These are phyloP conservation scores for Endotricha flammealis DNA, from an alignment of 2,888 invertebrate species.

Conservation along the genomic window DNA sequence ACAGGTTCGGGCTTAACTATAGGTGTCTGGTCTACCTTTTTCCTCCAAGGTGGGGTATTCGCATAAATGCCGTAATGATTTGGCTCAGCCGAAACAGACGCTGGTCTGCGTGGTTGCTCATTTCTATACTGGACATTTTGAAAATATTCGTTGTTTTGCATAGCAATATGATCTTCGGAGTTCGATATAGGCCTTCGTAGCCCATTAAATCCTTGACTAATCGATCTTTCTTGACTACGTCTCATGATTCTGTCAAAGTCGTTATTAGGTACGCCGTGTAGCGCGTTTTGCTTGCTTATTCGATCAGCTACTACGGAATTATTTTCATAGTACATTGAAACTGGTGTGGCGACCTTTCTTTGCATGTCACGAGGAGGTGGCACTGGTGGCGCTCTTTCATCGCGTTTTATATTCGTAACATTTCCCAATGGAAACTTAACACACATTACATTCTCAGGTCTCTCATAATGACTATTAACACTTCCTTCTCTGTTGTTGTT, in stretches of 20 bases:
- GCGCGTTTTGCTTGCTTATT: conserved; percentile 42
- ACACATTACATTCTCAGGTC: conserved; percentile 62
- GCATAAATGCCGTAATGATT: conserved; percentile 63
- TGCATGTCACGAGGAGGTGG: conserved; percentile 89
- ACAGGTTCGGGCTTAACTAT: conserved; percentile 60
- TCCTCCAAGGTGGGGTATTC: conserved; percentile 65
- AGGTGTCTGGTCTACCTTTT: conserved; percentile 42
- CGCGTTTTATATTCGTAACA: conserved; percentile 58
- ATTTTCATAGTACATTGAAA: conserved; percentile 73
- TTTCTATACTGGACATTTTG: conserved; percentile 46
- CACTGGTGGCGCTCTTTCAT: conserved; percentile 81
- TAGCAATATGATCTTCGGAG: conserved; percentile 73
- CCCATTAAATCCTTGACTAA: conserved; percentile 65
- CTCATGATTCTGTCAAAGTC: conserved; percentile 72
- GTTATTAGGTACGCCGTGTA: conserved; percentile 66
- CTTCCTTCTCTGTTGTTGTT: conserved; percentile 60
- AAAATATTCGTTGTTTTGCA: conserved; percentile 67
- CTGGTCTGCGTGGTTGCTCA: conserved; percentile 67
- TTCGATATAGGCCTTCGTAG: conserved; percentile 68
- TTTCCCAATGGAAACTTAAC: conserved; percentile 75
- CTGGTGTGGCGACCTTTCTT: conserved; percentile 74
- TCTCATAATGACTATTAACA: conserved; percentile 53
- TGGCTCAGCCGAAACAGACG: conserved; percentile 72
- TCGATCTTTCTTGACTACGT: conserved; percentile 64
- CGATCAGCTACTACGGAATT: conserved; percentile 51